Percentiles rank a stretch among this genome's conserved stretches.
Evolutionary conservation across 2,113 vertebrate genomes (phyloP).

Genomic region (Apteryx owenii): DNA sequence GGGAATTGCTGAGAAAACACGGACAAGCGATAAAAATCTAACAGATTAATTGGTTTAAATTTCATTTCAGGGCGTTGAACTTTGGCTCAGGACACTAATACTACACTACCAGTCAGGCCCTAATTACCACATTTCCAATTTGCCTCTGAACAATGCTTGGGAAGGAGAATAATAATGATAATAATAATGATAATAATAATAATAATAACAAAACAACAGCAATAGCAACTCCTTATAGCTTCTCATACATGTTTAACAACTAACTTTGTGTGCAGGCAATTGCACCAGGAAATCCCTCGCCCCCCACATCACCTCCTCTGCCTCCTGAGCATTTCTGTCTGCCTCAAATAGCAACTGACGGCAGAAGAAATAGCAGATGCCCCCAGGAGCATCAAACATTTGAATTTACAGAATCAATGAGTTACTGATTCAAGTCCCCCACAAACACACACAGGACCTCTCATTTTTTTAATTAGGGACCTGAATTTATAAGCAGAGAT

Average conservation of each 20-base stretch:
- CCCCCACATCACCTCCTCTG: not conserved
- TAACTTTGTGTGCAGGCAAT: conserved; percentile 34
- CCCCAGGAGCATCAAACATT: conserved; percentile 10
- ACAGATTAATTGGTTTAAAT: conserved; percentile 96
- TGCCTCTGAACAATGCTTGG: conserved; percentile 77
- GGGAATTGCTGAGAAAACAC: conserved; percentile 97
- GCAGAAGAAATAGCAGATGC: conserved; percentile 27
- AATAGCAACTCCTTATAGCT: not conserved
- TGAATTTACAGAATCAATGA: conserved; percentile 48
- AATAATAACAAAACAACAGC: not conserved
- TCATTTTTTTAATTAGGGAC: conserved; percentile 60
- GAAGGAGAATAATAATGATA: conserved; percentile 49
- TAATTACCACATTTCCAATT: conserved; percentile 88
- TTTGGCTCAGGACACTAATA: conserved; percentile 84
- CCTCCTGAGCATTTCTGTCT: conserved; percentile 2
- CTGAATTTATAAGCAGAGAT: conserved; percentile 65
- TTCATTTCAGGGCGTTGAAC: conserved; percentile 89
- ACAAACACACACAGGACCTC: not conserved
- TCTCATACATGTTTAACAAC: conserved; percentile 58
- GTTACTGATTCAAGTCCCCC: not conserved
- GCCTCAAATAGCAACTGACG: conserved; percentile 16
- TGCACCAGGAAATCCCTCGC: conserved; percentile 17
- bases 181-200: conserved; percentile 31
- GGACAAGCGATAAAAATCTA: conserved; percentile 93
- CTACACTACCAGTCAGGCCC: conserved; percentile 79